These are phyloP conservation scores for Odontocolon sp. DNA, from an alignment of 2,888 invertebrate genomes.

Conservation along the genomic window DNA sequence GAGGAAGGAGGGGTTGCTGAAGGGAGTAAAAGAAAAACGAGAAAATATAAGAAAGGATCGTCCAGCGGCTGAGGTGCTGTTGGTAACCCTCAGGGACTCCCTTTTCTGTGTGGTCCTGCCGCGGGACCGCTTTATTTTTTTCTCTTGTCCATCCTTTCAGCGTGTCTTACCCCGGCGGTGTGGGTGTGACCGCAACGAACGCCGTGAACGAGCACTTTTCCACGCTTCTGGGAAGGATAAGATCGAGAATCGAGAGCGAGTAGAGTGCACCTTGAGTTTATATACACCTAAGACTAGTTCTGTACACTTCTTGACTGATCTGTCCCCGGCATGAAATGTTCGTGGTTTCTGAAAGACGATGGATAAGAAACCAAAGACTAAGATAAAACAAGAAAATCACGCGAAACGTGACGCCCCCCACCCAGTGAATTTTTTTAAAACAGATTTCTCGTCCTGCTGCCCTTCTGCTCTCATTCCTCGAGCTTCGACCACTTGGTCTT, in stretches of 20 bases:
- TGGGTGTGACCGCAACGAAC: slow-evolving; percentile 75
- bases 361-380: slow-evolving; percentile 21
- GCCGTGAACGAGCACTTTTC: slow-evolving; percentile 71
- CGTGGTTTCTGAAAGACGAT: too few relatives aligned
- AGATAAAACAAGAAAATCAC: slow-evolving; percentile 59
- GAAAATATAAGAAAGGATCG: slow-evolving; percentile 27
- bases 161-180: slow-evolving; percentile 54
- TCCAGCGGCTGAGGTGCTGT: slow-evolving; percentile 17
- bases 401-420: slow-evolving; percentile 61
- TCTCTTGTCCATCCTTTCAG: slow-evolving; percentile 13
- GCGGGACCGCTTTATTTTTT: slow-evolving; percentile 44
- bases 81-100: slow-evolving; percentile 7
- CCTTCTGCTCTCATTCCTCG: slow-evolving; percentile 32
- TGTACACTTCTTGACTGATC: background rate
- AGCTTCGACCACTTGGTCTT: background rate
- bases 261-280: background rate
- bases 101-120: slow-evolving; percentile 52
- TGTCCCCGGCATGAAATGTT: slow-evolving; percentile 31
- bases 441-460: background rate
- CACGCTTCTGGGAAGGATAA: slow-evolving; percentile 71
- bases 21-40: slow-evolving; percentile 24
- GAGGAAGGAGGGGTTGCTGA: slow-evolving; percentile 3
- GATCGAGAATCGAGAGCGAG: background rate
- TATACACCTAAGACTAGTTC: background rate
- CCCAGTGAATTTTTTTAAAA: background rate